Evolutionary conservation across 2,797 vertebrate species (phyloP).

Genomic region (Etheostoma perlongum): DNA sequence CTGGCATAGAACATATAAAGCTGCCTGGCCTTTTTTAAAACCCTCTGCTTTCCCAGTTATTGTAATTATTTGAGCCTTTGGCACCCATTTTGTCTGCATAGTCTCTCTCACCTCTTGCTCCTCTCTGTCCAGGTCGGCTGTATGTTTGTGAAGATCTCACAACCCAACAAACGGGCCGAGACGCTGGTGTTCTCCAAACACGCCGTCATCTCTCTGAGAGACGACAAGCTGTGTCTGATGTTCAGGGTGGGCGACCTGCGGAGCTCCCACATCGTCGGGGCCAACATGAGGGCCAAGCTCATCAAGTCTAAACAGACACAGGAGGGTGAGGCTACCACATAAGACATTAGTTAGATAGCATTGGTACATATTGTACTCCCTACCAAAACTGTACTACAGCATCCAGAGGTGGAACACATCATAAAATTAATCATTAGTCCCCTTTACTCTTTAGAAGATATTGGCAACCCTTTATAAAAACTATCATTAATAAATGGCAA

Average conservation of each 20-base stretch:
- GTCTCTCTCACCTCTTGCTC: not conserved
- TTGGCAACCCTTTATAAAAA: too few relatives aligned
- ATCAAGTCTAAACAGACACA: constrained; percentile 98
- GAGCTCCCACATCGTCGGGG: constrained; percentile 97
- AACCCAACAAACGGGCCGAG: constrained; percentile 97
- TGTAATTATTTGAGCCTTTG: not conserved
- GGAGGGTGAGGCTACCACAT: constrained; percentile 84
- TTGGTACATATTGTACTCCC: not conserved
- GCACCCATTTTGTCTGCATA: constrained; percentile 4
- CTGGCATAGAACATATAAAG: too few relatives aligned
- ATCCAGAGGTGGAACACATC: too few relatives aligned
- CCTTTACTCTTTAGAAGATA: too few relatives aligned
- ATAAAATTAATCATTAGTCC: too few relatives aligned
- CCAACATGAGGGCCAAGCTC: constrained; percentile 98
- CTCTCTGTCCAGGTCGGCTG: constrained; percentile 88
- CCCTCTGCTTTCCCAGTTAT: not conserved
- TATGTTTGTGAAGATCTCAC: constrained; percentile 99
- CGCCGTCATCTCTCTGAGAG: constrained; percentile 93
- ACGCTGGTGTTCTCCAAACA: constrained; percentile 97
- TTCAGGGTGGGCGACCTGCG: constrained; percentile 96
- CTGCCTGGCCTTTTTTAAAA: not conserved
- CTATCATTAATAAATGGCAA: too few relatives aligned
- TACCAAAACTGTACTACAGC: too few relatives aligned
- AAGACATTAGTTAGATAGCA: not conserved
- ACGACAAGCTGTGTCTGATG: constrained; percentile 96